A percentile compares a stretch with the other conserved stretches of the same genome.
Evolutionary conservation across 2,888 invertebrate species (phyloP).

Genomic region (Biston stratarius): DNA sequence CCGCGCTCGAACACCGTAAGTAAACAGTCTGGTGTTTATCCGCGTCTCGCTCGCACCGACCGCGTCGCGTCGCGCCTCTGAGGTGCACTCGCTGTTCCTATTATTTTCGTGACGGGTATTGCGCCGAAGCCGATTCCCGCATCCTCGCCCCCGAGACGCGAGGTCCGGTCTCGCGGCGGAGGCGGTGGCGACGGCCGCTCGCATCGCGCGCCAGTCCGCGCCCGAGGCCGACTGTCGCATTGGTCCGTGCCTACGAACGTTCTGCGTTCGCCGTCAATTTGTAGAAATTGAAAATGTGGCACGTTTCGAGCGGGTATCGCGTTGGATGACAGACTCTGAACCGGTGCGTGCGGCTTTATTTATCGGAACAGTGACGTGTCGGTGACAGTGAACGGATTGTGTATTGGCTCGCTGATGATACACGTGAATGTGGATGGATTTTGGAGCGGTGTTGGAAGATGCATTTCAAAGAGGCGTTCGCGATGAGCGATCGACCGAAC

Average conservation of each 20-base stretch:
- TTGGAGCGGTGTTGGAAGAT: constrained; percentile 81
- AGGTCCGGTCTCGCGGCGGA: constrained; percentile 84
- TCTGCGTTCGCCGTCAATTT: constrained; percentile 67
- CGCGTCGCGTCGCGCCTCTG: constrained; percentile 85
- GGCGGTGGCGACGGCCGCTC: constrained; percentile 83
- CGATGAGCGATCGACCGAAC: constrained; percentile 86
- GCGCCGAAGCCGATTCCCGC: constrained; percentile 86
- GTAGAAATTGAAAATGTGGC: constrained; percentile 77
- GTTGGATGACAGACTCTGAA: constrained; percentile 62
- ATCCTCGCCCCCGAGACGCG: constrained; percentile 85
- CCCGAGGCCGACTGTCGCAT: constrained; percentile 83
- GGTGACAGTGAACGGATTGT: constrained; percentile 79
- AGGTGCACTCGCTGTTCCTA: constrained; percentile 86
- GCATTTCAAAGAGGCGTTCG: constrained; percentile 86
- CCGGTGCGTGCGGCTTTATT: constrained; percentile 48
- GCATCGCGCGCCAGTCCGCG: constrained; percentile 83
- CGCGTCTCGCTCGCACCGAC: constrained; percentile 86
- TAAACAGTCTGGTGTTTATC: constrained; percentile 87
- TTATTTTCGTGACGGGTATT: constrained; percentile 87
- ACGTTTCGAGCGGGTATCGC: constrained; percentile 68
- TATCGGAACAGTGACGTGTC: constrained; percentile 66
- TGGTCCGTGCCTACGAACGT: constrained; percentile 77
- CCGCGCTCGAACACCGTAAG: constrained; percentile 84
- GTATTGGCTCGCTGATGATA: constrained; percentile 79
- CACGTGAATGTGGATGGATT: constrained; percentile 83